A percentile compares a stretch with the other conserved stretches of the same genome.
These are phyloP conservation scores for Alectura lathami DNA, from an alignment of 2,113 vertebrate species.

Conservation along the genomic window DNA sequence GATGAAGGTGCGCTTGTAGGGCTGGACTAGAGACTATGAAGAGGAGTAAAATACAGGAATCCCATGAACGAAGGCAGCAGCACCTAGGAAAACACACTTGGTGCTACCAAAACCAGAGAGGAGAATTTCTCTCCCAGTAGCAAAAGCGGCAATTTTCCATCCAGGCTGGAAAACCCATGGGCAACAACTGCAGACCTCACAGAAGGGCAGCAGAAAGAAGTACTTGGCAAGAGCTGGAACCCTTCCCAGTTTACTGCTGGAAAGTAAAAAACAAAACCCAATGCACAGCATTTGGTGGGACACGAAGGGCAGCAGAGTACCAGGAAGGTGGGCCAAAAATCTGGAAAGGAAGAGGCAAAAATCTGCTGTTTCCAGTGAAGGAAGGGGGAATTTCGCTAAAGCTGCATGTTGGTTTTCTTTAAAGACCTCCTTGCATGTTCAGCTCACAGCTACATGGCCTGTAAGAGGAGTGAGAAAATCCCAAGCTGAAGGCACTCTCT, in stretches of 20 bases:
- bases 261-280: background rate
- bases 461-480: accelerated
- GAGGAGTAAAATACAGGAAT: background rate
- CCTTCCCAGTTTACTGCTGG: background rate
- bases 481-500: background rate
- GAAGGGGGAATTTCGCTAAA: background rate
- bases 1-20: background rate
- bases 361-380: background rate
- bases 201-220: background rate
- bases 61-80: background rate
- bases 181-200: background rate
- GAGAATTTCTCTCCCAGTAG: background rate
- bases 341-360: background rate
- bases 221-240: background rate
- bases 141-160: background rate
- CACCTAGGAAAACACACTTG: background rate
- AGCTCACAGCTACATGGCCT: background rate
- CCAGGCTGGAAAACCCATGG: background rate
- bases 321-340: background rate
- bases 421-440: background rate
- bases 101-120: background rate
- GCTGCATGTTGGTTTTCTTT: background rate
- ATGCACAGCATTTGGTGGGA: accelerated
- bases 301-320: background rate
- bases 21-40: background rate